Percentiles rank a stretch among this genome's conserved stretches.
Evolutionary conservation across 2,113 vertebrate species (phyloP).

Genomic region (Gopherus flavomarginatus): DNA sequence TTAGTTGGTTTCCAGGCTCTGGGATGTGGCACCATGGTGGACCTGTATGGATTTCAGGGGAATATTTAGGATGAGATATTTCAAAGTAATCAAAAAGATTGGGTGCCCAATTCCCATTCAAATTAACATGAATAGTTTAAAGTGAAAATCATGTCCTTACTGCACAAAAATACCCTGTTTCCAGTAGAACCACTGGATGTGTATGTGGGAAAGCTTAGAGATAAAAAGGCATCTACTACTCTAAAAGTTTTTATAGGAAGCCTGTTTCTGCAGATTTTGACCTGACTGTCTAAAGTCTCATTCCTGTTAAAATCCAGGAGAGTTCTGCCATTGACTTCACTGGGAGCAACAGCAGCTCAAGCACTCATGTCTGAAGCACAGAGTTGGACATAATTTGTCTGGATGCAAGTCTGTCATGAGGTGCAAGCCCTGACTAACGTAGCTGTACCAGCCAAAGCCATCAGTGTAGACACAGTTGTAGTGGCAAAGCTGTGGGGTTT

Average conservation of each 20-base stretch:
- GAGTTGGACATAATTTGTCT: background rate
- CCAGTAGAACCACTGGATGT: background rate
- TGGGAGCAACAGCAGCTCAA: background rate
- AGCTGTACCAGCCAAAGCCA: background rate
- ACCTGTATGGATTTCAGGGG: background rate
- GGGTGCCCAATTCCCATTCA: background rate
- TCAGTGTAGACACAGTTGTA: background rate
- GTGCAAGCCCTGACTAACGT: background rate
- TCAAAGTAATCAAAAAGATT: background rate
- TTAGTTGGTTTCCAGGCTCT: background rate
- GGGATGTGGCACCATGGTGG: background rate
- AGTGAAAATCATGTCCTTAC: background rate
- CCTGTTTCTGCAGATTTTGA: background rate
- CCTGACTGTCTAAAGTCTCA: background rate
- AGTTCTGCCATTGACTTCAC: background rate
- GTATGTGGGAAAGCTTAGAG: background rate
- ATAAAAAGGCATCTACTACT: background rate
- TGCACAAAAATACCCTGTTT: background rate
- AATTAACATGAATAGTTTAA: background rate
- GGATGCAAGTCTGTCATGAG: background rate
- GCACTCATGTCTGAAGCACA: background rate
- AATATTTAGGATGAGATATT: background rate
- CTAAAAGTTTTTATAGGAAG: background rate
- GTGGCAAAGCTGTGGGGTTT: background rate
- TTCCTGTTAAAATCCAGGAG: background rate